Base-by-base conservation (phyloP, 2,113 vertebrate genomes). In the Oreochromis tanganicae region DNA sequence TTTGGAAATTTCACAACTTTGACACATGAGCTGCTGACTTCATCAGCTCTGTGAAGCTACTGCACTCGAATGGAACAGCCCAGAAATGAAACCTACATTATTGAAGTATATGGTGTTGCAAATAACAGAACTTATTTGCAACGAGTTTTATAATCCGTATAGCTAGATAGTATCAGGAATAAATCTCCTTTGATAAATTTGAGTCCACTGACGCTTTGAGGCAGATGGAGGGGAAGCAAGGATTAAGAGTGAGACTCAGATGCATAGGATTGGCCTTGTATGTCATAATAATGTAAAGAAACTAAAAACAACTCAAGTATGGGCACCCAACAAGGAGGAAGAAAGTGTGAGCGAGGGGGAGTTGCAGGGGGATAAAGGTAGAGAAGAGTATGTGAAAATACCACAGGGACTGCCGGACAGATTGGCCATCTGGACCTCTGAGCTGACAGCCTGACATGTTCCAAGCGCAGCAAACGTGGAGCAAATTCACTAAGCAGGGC, bases 371-470 rank as follows among this genome's bases (percentile, higher is more conserved):
- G 54, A 63, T 29, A 79, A 66, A 89, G 85, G 86, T 92, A 81
- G 50, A 29, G 78, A 83, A 68, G 54, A 57, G 81, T 9, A 55
- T 82, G 61, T 52, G n/a, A 75, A 90, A 87, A 84, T 63, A 82
- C 80, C 79, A 73, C 48, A 86, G 82, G 79, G 88, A 90, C 87
- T 9, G 32, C 6, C 7, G 46, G 83, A 85, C 82, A 88, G 79
- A 93, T 87, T 41, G 86, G 87, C 95, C 95, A 96, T 95, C 95
- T 95, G 94, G 96, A 95, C 89, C 83, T 89, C 63, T 34, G 91
- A 82, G 87, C 50, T 90, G 91, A 95, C 92, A 95, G 92, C 87
- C 89, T 95, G 92, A 95, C 85, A 66, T 86, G 91, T 90, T 95
- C 91, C 73, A 52, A 88, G 82, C 29, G 54, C 84, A 84, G 89